phyloP scores from a whole-genome alignment of 2,113 vertebrate genomes.

The Pollachius pollachius region DNA sequence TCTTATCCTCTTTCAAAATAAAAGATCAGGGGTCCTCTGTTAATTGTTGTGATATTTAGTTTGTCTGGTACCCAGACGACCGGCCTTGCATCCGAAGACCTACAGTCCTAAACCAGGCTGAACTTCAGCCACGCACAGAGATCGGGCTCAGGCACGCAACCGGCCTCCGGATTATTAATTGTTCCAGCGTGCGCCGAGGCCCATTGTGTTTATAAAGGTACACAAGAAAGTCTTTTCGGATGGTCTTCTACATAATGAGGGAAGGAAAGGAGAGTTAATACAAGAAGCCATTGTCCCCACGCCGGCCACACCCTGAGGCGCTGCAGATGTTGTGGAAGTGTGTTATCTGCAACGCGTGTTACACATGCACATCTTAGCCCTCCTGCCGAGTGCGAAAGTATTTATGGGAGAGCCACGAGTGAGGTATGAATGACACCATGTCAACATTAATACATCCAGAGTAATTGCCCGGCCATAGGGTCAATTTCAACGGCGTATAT shows the following conservation, averaged over 20 bases:
- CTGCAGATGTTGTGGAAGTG: conserved; percentile 64
- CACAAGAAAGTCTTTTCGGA: conserved; percentile 73
- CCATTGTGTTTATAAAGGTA: conserved; percentile 82
- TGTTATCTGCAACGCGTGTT: conserved; percentile 59
- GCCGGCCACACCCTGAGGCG: conserved; percentile 30
- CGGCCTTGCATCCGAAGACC: conserved; percentile 40
- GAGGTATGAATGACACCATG: too few species aligned
- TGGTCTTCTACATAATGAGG: conserved; percentile 79
- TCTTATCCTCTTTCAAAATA: conserved; percentile 30
- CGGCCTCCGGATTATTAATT: conserved; percentile 69
- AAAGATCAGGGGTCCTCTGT: neutral
- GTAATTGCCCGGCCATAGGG: too few species aligned
- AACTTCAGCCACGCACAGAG: conserved; percentile 31
- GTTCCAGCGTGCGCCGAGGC: conserved; percentile 54
- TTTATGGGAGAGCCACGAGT: too few species aligned
- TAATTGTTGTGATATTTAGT: too few species aligned
- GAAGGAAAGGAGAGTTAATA: conserved; percentile 82
- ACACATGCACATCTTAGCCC: conserved; percentile 33
- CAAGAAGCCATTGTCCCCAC: conserved; percentile 75
- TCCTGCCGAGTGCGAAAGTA: neutral
- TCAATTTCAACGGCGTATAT: too few species aligned
- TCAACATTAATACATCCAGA: too few species aligned
- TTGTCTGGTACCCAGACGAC: conserved; percentile 24
- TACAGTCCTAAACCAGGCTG: conserved; percentile 35
- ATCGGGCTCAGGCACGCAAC: conserved; percentile 4